A percentile compares a stretch with the other conserved stretches of the same genome.
Conservation (phyloP, 2,797 vertebrate genomes). For the Antennarius maculatus region DNA sequence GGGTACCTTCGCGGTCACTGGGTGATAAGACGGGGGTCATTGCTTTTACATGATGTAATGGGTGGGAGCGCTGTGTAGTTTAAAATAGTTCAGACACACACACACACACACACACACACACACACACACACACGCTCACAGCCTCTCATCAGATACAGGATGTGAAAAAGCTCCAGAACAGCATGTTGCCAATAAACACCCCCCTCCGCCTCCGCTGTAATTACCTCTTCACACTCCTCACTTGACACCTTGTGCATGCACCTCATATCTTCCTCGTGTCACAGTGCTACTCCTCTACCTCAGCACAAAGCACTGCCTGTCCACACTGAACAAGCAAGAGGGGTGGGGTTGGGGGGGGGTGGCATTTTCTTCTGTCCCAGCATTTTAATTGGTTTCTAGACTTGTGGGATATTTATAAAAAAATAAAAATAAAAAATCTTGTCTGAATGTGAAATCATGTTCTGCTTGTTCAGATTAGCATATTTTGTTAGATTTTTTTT, state of each 20-base stretch:
- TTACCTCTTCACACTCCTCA: constrained; percentile 59
- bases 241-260: constrained; percentile 63
- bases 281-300: constrained; percentile 30
- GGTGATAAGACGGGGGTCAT: too few species aligned
- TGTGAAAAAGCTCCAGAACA: constrained; percentile 59
- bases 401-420: neutral
- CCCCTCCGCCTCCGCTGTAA: constrained; percentile 54
- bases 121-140: neutral
- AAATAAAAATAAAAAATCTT: neutral
- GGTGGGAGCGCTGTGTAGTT: too few species aligned
- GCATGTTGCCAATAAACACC: constrained; percentile 75
- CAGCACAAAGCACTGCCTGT: constrained; percentile 25
- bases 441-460: constrained; percentile 22
- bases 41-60: too few species aligned
- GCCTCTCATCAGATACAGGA: constrained; percentile 46
- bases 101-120: too few species aligned
- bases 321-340: constrained; percentile 25
- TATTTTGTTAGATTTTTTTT: constrained; percentile 18
- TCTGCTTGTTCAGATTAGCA: constrained; percentile 28
- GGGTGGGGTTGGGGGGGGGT: neutral
- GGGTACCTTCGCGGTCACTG: too few species aligned
- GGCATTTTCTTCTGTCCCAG: constrained; percentile 1
- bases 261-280: constrained; percentile 50
- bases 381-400: neutral
- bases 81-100: too few species aligned